These are phyloP conservation scores for Eremophila alpestris DNA, from an alignment of 2,797 vertebrate species.

Conservation along the genomic window DNA sequence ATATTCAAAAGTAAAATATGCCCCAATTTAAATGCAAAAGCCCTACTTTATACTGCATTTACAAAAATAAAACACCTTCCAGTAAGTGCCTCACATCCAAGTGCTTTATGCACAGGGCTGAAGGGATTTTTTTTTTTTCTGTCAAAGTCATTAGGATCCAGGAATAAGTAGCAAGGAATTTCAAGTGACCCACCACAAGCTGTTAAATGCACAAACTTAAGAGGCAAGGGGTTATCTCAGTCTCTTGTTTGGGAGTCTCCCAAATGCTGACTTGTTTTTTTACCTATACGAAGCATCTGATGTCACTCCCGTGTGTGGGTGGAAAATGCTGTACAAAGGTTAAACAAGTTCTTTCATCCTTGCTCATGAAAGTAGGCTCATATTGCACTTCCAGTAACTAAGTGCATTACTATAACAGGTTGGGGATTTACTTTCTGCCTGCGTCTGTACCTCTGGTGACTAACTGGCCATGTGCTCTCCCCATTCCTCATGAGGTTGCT, in stretches of 20 bases:
- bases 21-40: neutral
- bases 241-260: slow-evolving; percentile 17
- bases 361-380: slow-evolving; percentile 24
- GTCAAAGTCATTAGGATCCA: neutral
- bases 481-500: slow-evolving; percentile 7
- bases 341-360: slow-evolving; percentile 59
- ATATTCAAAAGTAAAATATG: neutral
- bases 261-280: slow-evolving; percentile 68
- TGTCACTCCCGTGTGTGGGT: slow-evolving; percentile 45
- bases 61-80: neutral
- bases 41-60: neutral
- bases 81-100: neutral
- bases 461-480: slow-evolving; percentile 24
- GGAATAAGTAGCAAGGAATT: neutral
- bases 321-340: slow-evolving; percentile 64
- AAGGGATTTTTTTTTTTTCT: neutral
- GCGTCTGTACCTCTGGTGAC: slow-evolving; percentile 3
- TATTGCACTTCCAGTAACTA: slow-evolving; percentile 57
- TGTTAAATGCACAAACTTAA: neutral
- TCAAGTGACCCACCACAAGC: neutral
- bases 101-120: neutral
- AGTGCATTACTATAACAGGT: slow-evolving; percentile 19
- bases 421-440: slow-evolving; percentile 38
- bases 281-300: slow-evolving; percentile 34
- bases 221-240: slow-evolving; percentile 13